Evolutionary conservation across 2,888 invertebrate genomes (phyloP).

Genomic region (Hoplodrina blanda): DNA sequence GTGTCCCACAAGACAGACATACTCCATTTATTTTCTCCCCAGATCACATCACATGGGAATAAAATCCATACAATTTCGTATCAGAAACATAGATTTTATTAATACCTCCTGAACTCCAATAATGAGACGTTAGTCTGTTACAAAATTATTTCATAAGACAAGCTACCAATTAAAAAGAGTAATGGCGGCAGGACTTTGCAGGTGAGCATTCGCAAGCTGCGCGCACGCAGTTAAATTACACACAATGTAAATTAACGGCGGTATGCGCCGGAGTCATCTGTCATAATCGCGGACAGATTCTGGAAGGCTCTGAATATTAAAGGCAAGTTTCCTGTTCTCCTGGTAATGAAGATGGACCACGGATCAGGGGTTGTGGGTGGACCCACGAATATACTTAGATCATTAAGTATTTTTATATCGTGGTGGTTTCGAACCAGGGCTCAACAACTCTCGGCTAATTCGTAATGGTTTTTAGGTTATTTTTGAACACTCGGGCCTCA

Average conservation of each 20-base stretch:
- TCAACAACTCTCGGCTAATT: too few species aligned
- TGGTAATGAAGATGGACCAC: constrained; percentile 25
- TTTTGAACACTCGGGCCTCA: too few species aligned
- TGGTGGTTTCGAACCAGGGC: background rate
- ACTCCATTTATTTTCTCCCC: constrained; percentile 14
- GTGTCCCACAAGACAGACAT: background rate
- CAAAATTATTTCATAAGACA: constrained; percentile 64
- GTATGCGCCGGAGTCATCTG: constrained; percentile 57
- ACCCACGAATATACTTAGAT: background rate
- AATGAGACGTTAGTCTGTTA: constrained; percentile 61
- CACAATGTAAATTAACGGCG: constrained; percentile 65
- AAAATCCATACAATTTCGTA: constrained; percentile 42
- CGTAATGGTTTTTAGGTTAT: too few species aligned
- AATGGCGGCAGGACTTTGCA: constrained; percentile 70
- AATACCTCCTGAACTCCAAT: constrained; percentile 45
- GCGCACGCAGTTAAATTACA: constrained; percentile 63
- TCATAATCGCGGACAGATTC: constrained; percentile 58
- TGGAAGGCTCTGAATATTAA: constrained; percentile 21
- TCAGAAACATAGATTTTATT: constrained; percentile 44
- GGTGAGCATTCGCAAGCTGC: constrained; percentile 77
- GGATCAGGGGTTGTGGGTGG: background rate
- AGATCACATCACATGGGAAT: constrained; percentile 7
- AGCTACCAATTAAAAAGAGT: constrained; percentile 74
- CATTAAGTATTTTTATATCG: background rate
- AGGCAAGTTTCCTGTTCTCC: constrained; percentile 7